These are phyloP conservation scores for Scaptomyza hsui DNA, from an alignment of 1,140 invertebrate genomes.

Conservation along the genomic window DNA sequence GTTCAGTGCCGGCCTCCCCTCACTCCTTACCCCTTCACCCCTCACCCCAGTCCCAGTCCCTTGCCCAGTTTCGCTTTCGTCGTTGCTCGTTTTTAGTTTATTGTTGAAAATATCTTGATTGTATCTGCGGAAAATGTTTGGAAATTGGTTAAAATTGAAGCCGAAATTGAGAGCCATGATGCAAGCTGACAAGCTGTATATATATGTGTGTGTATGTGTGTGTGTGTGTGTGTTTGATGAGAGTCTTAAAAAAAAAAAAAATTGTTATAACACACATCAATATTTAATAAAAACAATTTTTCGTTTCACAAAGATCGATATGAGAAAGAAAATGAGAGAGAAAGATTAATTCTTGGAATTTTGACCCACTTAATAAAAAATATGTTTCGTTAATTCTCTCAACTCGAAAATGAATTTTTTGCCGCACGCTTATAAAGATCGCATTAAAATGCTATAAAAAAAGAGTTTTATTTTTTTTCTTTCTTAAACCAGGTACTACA, in stretches of 20 bases:
- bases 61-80: neutral
- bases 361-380: slow-evolving; percentile 5
- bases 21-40: slow-evolving; percentile 7
- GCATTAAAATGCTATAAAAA: slow-evolving; percentile 73
- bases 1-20: slow-evolving; percentile 49
- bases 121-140: slow-evolving; percentile 54
- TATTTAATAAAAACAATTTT: too few species aligned
- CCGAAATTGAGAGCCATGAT: slow-evolving; percentile 19
- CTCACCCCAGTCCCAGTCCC: too few species aligned
- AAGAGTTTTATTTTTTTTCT: slow-evolving; percentile 62
- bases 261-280: neutral
- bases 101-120: slow-evolving; percentile 68
- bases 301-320: neutral
- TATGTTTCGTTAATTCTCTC: too few species aligned
- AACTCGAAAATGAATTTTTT: slow-evolving; percentile 35
- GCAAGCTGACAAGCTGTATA: slow-evolving; percentile 8
- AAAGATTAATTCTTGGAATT: neutral
- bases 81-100: slow-evolving; percentile 59
- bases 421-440: slow-evolving; percentile 68
- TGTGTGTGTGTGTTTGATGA: neutral
- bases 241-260: slow-evolving; percentile 5
- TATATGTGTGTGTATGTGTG: neutral
- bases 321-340: neutral
- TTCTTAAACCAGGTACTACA: slow-evolving; percentile 30
- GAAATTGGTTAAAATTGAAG: slow-evolving; percentile 50